Conservation (phyloP, 2,797 vertebrate species). For the Leucoraja ocellata region DNA sequence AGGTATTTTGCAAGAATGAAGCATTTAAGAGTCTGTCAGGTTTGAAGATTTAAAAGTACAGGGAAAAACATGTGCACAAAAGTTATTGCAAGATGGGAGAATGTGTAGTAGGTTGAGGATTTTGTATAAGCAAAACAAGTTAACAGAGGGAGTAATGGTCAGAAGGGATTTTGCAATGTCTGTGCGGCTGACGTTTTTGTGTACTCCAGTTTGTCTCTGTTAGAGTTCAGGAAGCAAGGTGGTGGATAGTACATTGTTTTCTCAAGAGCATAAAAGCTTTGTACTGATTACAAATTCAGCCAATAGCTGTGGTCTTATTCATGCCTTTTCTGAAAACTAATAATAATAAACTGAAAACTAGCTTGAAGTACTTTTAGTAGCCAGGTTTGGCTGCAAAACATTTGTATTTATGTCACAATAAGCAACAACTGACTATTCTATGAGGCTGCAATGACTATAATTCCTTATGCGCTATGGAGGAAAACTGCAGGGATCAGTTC, state of each 20-base stretch:
- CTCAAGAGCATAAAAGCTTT: constrained; percentile 1
- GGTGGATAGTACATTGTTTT: background rate
- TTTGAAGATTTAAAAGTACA: background rate
- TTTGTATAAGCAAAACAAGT: background rate
- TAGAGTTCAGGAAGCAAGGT: background rate
- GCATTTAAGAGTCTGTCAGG: background rate
- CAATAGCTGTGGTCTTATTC: background rate
- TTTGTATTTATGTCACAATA: too few species aligned
- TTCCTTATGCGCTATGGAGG: too few species aligned
- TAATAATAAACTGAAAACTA: too few species aligned
- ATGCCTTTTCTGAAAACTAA: background rate
- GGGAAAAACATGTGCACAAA: background rate
- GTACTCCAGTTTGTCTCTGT: background rate
- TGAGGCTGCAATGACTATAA: too few species aligned
- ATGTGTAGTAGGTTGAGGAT: background rate
- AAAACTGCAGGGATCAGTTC: too few species aligned
- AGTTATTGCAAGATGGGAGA: background rate
- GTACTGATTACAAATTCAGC: too few species aligned
- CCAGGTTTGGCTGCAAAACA: too few species aligned
- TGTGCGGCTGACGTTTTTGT: background rate
- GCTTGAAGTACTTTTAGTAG: background rate
- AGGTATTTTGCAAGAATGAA: background rate
- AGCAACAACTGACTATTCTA: too few species aligned
- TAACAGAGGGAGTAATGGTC: background rate
- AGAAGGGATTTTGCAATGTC: background rate